Base-by-base conservation (phyloP, 2,888 invertebrate genomes). In the Bembecia ichneumoniformis region DNA sequence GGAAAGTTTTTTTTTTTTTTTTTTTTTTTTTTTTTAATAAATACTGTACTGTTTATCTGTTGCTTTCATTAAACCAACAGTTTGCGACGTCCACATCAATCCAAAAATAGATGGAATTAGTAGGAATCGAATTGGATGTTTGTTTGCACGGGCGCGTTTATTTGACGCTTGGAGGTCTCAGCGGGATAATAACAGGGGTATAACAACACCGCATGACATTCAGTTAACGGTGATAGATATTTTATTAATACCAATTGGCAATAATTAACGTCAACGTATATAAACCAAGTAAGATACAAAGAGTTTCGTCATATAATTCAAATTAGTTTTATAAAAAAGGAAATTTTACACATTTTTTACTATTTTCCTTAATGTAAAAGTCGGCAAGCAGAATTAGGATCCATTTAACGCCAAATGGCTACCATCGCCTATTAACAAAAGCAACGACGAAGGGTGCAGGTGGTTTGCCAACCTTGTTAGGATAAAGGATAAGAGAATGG, bases 201-300 rank as follows among this genome's bases (percentile, higher is more conserved):
- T 28, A 28, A 28, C 28, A 28, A 28, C 61, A 47, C 66, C 57
- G 56, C 59, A 53, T 52, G 66, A 52, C 57, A 55, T 47, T 50
- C 53, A 47, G 13, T 44, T 44, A 44, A 16, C 11, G n/a, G 10
- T 62, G 62, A 60, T 64, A 58, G 64, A 55, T 59, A 55, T 62
- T 59, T 60, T 56, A 64, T 64, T 62, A 63, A 9, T 28, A 28
- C 28, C 28, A 28, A 28, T 28, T 28, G 28, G 28, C 28, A 28
- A 28, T 28, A 28, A 28, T 28, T 28, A 28, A 28, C 9, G 28
- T 28, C 28, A 28, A 28, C 5, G 28, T 28, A 28, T 28, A 28
- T 7, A 28, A 28, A 28, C 28, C 7, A 28, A 28, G 9, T 28
- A 28, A 28, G 28, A 28, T 28, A 28, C 28, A 28, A 28, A 9